Base-by-base conservation (phyloP, 2,888 invertebrate genomes). In the Chrysotoxum bicinctum region DNA sequence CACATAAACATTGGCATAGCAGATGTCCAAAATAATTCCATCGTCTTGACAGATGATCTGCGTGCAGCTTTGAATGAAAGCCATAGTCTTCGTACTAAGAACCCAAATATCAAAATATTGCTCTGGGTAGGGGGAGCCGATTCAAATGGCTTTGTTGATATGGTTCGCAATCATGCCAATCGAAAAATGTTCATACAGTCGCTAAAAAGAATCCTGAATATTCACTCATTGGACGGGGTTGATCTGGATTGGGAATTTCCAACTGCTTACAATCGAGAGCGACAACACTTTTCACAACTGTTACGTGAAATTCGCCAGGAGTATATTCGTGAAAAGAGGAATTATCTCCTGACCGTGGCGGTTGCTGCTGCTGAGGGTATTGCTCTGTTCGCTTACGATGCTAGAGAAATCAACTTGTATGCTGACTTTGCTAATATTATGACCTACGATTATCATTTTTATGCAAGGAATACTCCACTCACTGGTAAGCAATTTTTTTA, bases 181-280 rank as follows among this genome's bases (percentile, higher is more conserved):
- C 94, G 97, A 83, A 96, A 96, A 92, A 91, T 90, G 32, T 94
- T 94, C 80, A 93, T 94, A 16, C 92, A 91, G 87, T 94, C 94
- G 0, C 88, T 94, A 0, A 94, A 93, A 60, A 64, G 70, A 7
- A 74, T 90, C 2, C 73, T 91, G 90, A 93, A 89, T 87, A 88
- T 87, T 3, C 91, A 90, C 88, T 87, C 87, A 9, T 66, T 91
- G 62, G 91, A 91, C 86, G 91, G 91, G 37, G 89, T 92, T 66
- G 92, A 97, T 91, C 91, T 97, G 35, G 97, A 97, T 90, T 97
- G 97, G 97, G 98, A 98, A 90, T 98, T 97, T 91, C 97, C 97
- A 1, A 95, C 94, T 0, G 93, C 95, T 89, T 91, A 90, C 87
- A 91, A 92, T 80, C 92, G 94, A 26, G 95, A 97, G 89, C 93